phyloP scores from a whole-genome alignment of 2,797 vertebrate species.

The Trachurus trachurus region DNA sequence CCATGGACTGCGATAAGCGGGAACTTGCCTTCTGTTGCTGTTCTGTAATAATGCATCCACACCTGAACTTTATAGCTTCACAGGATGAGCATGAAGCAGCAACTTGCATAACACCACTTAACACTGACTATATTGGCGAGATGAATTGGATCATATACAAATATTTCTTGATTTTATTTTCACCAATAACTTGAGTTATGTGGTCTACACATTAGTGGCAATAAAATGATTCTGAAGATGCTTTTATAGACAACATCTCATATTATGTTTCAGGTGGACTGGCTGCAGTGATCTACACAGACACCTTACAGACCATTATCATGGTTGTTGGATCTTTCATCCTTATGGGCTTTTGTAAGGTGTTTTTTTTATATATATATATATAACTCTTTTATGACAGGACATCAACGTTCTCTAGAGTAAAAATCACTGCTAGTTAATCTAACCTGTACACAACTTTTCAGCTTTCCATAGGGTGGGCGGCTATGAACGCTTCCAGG shows the following conservation, averaged over 20 bases:
- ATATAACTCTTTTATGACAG: too few species aligned
- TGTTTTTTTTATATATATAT: neutral
- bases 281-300: constrained; percentile 98
- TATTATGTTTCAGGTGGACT: constrained; percentile 88
- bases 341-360: constrained; percentile 92
- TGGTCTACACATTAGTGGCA: neutral
- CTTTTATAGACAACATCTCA: neutral
- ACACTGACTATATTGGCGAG: neutral
- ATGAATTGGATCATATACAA: neutral
- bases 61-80: constrained; percentile 36
- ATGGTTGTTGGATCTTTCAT: constrained; percentile 96
- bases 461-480: constrained; percentile 88
- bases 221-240: neutral
- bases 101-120: constrained; percentile 15
- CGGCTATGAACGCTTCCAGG: constrained; percentile 88
- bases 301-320: constrained; percentile 94
- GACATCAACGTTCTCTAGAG: neutral
- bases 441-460: constrained; percentile 15
- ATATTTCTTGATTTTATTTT: neutral
- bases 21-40: constrained; percentile 54
- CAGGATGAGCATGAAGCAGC: constrained; percentile 3
- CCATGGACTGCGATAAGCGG: constrained; percentile 69
- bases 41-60: constrained; percentile 32
- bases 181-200: neutral
- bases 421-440: neutral